phyloP scores from a whole-genome alignment of 2,797 vertebrate species.

The Masticophis lateralis region DNA sequence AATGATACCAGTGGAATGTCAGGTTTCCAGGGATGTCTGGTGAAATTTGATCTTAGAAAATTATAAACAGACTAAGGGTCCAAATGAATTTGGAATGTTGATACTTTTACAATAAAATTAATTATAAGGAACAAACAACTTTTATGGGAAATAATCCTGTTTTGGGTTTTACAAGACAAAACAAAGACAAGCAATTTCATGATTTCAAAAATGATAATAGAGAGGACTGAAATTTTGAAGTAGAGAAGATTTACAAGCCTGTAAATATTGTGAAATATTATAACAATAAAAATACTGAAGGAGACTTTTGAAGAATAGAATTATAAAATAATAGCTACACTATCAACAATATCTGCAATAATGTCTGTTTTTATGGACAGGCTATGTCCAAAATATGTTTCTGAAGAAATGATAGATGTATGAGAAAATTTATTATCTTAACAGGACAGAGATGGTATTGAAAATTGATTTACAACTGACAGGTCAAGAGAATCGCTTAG shows the following conservation, averaged over 20 bases:
- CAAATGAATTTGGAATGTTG: background rate
- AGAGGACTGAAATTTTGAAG: background rate
- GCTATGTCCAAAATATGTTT: background rate
- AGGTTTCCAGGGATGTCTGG: background rate
- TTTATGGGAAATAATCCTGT: background rate
- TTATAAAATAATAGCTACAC: background rate
- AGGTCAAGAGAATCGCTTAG: background rate
- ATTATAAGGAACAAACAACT: background rate
- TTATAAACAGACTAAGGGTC: background rate
- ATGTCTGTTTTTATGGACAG: background rate
- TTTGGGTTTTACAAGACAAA: background rate
- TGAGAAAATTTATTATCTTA: background rate
- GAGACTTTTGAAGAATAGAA: background rate
- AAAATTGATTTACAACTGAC: background rate
- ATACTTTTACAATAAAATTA: background rate
- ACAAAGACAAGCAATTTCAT: background rate
- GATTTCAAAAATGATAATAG: background rate
- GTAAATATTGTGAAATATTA: background rate
- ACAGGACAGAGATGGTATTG: background rate
- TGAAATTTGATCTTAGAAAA: background rate
- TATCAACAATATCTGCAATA: background rate
- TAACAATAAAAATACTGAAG: background rate
- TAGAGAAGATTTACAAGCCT: background rate
- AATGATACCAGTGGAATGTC: background rate
- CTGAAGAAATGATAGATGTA: background rate